Base-by-base conservation (phyloP, 1,140 invertebrate genomes). In the Phymastichus coffea region DNA sequence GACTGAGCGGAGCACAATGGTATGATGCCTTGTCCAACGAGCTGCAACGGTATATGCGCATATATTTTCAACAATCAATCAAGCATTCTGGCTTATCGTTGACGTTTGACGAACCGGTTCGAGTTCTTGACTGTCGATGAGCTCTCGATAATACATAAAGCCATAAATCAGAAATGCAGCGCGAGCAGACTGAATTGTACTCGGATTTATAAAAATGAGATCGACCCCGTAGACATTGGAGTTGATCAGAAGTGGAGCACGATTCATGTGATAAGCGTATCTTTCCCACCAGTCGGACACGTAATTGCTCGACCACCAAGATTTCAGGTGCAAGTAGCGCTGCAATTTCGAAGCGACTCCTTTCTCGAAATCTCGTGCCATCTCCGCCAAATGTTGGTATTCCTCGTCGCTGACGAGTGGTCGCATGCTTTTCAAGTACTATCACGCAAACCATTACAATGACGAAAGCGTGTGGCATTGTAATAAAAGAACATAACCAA, bases 281-380 rank as follows among this genome's bases (percentile, higher is more conserved):
- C 99, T 95, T 80, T 99, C 97, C 97, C 97, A 99, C 97, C 97
- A 99, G 87, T 99, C 97, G 3, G 94, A 95, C 0, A 98, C 94
- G 79, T 97, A 89, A 83, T 95, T 95, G 40, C 86, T 88, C 1
- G 91, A 86, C 90, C 91, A 94, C 93, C 93, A 98, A 57, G 94
- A 97, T 76, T 99, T 99, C 0, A 99, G 82, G 4, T 89, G 73
- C 0, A 99, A 83, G 77, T 98, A 99, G 71, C 93, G 84, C 72
- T 99, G 97, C 6, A 99, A 81, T 75, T 97, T 96, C 14, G 87
- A 86, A 14, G 91, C 95, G 67, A 98, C 91, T 3, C 91, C 94
- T 43, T 87, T 86, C 77, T 94, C 81, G 72, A 99, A 99, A 69
- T 99, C 95, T 9, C 86, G 82, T 1, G 94, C 94, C 57, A 98